A percentile compares a stretch with the other conserved stretches of the same genome.
Conservation (phyloP, 2,888 invertebrate genomes). For the Anarsia innoxiella region DNA sequence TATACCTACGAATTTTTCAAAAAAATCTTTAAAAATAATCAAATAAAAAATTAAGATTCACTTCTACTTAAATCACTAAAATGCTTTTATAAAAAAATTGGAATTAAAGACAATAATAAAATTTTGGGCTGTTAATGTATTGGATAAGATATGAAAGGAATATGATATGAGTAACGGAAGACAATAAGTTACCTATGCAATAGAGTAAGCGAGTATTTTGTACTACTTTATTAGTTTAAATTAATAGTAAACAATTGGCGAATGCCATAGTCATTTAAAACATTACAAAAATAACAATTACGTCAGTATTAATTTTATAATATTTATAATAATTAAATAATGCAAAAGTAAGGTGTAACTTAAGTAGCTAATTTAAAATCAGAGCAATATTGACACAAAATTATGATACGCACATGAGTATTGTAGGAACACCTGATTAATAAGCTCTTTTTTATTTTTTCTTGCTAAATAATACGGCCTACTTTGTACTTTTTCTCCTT, state of each 20-base stretch:
- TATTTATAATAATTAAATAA: neutral
- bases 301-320: neutral
- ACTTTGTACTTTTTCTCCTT: too few relatives aligned
- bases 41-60: too few relatives aligned
- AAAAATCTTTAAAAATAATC: too few relatives aligned
- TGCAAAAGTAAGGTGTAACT: too few relatives aligned
- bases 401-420: slow-evolving; percentile 3
- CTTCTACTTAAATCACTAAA: too few relatives aligned
- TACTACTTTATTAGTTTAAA: slow-evolving; percentile 2
- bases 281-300: neutral
- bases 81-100: too few relatives aligned
- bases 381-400: slow-evolving; percentile 3
- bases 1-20: too few relatives aligned
- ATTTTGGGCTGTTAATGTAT: neutral
- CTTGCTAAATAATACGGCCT: too few relatives aligned
- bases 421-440: neutral
- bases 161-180: slow-evolving; percentile 20
- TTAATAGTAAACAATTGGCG: neutral
- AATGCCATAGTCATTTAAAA: slow-evolving; percentile 1
- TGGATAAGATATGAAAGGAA: slow-evolving; percentile 7
- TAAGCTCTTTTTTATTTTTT: too few relatives aligned
- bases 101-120: slow-evolving; percentile 24
- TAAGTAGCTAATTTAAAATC: neutral
- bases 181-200: slow-evolving; percentile 40
- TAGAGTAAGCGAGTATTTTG: slow-evolving; percentile 12